Conservation (phyloP, 2,113 vertebrate genomes). For the Zingel zingel region DNA sequence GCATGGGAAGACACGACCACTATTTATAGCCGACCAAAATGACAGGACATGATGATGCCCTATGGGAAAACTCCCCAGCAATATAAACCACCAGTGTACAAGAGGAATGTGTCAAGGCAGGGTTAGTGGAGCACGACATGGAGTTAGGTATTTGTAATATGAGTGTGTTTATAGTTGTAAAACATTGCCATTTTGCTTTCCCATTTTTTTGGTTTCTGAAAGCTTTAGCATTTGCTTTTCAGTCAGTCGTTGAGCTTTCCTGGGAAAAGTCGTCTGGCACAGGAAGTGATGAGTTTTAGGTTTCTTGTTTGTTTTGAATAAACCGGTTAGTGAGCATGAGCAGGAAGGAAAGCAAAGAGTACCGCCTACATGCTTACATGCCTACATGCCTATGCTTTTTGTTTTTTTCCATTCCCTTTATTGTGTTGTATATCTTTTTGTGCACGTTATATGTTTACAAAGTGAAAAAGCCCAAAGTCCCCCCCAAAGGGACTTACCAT, state of each 20-base stretch:
- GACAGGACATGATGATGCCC: slow-evolving; percentile 50
- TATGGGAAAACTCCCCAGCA: slow-evolving; percentile 45
- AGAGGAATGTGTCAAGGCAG: slow-evolving; percentile 29
- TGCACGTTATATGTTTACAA: too few species aligned
- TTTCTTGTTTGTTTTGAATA: slow-evolving; percentile 26
- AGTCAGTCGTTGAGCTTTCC: not conserved
- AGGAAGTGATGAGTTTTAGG: slow-evolving; percentile 20
- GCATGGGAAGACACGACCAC: slow-evolving; percentile 33
- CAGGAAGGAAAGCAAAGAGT: not conserved
- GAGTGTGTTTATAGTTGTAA: not conserved
- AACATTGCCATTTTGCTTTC: not conserved
- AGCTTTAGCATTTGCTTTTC: not conserved
- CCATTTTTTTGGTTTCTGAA: not conserved
- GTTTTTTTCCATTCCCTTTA: too few species aligned
- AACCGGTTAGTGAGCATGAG: not conserved
- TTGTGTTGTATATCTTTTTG: too few species aligned
- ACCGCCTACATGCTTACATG: not conserved
- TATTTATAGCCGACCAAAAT: slow-evolving; percentile 59
- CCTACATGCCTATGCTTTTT: too few species aligned
- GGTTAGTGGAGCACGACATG: not conserved
- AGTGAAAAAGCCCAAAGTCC: too few species aligned
- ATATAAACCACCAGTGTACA: slow-evolving; percentile 26
- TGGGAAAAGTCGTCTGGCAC: not conserved
- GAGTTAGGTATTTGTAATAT: slow-evolving; percentile 15
- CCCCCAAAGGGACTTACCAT: too few species aligned